phyloP scores from a whole-genome alignment of 2,113 vertebrate genomes.

The Labeo rohita region DNA sequence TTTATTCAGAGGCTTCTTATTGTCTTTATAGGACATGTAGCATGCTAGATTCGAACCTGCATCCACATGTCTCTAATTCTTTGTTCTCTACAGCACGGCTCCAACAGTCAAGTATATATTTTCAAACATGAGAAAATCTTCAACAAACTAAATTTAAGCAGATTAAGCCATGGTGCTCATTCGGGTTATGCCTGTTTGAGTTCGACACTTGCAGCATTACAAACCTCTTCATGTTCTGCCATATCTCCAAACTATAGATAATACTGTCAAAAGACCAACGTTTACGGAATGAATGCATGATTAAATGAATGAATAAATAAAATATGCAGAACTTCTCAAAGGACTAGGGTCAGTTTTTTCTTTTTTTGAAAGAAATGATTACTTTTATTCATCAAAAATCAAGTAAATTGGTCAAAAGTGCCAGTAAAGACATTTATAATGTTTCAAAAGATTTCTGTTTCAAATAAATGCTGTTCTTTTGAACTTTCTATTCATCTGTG shows the following conservation, averaged over 20 bases:
- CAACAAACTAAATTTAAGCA: no score
- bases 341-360: not conserved
- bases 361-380: not conserved
- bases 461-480: no score
- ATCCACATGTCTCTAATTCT: not conserved
- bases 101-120: not conserved
- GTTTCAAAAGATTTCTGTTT: no score
- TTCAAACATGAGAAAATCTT: not conserved
- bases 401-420: not conserved
- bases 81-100: not conserved
- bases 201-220: no score
- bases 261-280: not conserved
- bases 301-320: not conserved
- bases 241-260: not conserved
- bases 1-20: no score
- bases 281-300: not conserved
- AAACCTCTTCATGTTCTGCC: no score
- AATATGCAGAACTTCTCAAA: not conserved
- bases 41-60: not conserved
- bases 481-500: not conserved
- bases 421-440: not conserved
- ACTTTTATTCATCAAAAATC: not conserved
- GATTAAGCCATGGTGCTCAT: not conserved
- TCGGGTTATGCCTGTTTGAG: not conserved
- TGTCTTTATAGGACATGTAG: not conserved